Evolutionary conservation across 2,888 invertebrate species (phyloP).

Genomic region (Brachypalpus laphriformis): DNA sequence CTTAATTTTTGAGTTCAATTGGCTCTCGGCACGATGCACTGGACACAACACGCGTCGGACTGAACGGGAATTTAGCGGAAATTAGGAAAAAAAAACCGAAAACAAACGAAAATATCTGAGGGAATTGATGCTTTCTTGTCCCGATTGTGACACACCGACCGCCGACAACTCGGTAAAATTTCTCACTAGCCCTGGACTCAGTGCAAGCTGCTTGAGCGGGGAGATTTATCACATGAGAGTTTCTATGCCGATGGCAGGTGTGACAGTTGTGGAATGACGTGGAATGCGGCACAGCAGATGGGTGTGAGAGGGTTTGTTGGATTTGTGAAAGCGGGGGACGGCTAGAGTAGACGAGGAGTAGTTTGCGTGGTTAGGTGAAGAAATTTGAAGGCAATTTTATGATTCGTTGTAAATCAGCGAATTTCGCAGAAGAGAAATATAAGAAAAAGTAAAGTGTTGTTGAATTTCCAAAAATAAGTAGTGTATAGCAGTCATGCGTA

Average conservation of each 20-base stretch:
- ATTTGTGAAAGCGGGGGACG: neutral
- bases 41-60: neutral
- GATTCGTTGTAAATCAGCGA: too few relatives aligned
- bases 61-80: neutral
- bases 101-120: constrained; percentile 36
- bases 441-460: too few relatives aligned
- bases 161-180: constrained; percentile 56
- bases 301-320: constrained; percentile 7
- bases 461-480: too few relatives aligned
- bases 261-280: constrained; percentile 44
- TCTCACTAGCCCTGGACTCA: constrained; percentile 63
- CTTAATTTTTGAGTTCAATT: neutral
- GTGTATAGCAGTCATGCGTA: too few relatives aligned
- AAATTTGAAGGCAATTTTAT: too few relatives aligned
- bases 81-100: constrained; percentile 41
- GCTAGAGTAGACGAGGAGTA: neutral
- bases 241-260: constrained; percentile 3
- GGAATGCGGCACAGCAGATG: constrained; percentile 13
- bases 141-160: constrained; percentile 33
- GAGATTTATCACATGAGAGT: constrained; percentile 60
- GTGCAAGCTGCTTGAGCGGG: constrained; percentile 26
- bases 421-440: too few relatives aligned
- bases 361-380: too few relatives aligned
- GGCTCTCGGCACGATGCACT: neutral
- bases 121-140: constrained; percentile 14